phyloP scores from a whole-genome alignment of 2,888 invertebrate genomes.

The Leuctra nigra region DNA sequence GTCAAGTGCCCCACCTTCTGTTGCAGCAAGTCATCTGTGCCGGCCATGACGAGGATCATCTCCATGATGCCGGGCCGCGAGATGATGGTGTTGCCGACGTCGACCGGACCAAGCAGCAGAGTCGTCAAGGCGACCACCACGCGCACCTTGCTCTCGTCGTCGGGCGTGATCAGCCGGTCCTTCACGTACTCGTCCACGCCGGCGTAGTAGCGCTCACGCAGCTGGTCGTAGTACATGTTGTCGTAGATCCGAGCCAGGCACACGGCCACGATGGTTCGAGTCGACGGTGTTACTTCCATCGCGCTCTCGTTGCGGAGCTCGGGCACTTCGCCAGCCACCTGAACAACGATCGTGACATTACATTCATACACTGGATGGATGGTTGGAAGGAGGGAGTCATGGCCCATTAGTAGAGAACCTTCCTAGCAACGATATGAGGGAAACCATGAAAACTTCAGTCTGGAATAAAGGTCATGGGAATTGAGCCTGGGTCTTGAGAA shows the following conservation, averaged over 20 bases:
- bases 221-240: constrained; percentile 90
- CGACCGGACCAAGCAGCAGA: constrained; percentile 82
- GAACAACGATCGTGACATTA: too few species aligned
- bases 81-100: constrained; percentile 83
- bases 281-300: constrained; percentile 82
- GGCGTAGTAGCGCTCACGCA: constrained; percentile 61
- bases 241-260: constrained; percentile 88
- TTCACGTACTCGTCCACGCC: constrained; percentile 82
- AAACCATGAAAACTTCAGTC: too few species aligned
- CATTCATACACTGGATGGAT: too few species aligned
- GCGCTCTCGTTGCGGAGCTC: constrained; percentile 86
- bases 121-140: constrained; percentile 84
- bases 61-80: constrained; percentile 75
- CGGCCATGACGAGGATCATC: constrained; percentile 96
- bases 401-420: too few species aligned
- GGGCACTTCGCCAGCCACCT: constrained; percentile 81
- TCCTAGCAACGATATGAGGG: too few species aligned
- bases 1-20: constrained; percentile 78
- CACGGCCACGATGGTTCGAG: constrained; percentile 85
- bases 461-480: too few species aligned
- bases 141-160: constrained; percentile 72
- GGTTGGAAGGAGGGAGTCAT: too few species aligned
- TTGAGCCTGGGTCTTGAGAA: too few species aligned
- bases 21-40: constrained; percentile 81
- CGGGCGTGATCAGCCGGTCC: constrained; percentile 75